A percentile compares a stretch with the other conserved stretches of the same genome.
phyloP scores from a whole-genome alignment of 1,140 invertebrate genomes.

The Drosophila teissieri region DNA sequence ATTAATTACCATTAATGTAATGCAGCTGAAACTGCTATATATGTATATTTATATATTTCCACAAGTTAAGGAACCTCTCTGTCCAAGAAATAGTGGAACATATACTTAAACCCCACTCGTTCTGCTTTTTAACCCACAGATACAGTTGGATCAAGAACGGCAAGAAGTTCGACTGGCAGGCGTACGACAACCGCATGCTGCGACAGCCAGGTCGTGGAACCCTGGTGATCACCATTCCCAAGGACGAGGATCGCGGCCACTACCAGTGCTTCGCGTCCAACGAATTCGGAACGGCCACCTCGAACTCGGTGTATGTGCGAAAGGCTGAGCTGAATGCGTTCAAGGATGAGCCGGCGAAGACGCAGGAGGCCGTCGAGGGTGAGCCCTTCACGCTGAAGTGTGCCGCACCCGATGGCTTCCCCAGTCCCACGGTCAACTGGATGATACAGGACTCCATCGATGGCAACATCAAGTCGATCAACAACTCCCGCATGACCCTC shows the following conservation, averaged over 20 bases:
- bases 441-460: slow-evolving; percentile 90
- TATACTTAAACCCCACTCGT: background rate
- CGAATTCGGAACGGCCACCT: slow-evolving; percentile 96
- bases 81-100: background rate
- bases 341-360: slow-evolving; percentile 89
- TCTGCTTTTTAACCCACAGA: slow-evolving; percentile 85
- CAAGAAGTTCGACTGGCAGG: slow-evolving; percentile 94
- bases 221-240: slow-evolving; percentile 93
- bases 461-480: slow-evolving; percentile 93
- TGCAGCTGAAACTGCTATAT: background rate
- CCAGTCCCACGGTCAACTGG: slow-evolving; percentile 97
- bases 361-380: slow-evolving; percentile 91
- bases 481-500: slow-evolving; percentile 96
- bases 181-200: slow-evolving; percentile 96
- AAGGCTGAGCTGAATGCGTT: slow-evolving; percentile 97
- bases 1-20: background rate
- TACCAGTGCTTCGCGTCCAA: slow-evolving; percentile 99
- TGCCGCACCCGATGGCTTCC: slow-evolving; percentile 96
- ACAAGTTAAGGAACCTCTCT: too few relatives aligned
- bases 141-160: slow-evolving; percentile 99
- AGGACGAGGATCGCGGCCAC: slow-evolving; percentile 96
- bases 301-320: slow-evolving; percentile 97
- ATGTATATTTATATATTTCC: background rate
- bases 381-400: slow-evolving; percentile 94
- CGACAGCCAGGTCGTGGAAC: slow-evolving; percentile 96